Evolutionary conservation across 2,113 vertebrate species (phyloP), one percentile per base, ranked within the genome.

Genomic region (Pluvianellus socialis): DNA sequence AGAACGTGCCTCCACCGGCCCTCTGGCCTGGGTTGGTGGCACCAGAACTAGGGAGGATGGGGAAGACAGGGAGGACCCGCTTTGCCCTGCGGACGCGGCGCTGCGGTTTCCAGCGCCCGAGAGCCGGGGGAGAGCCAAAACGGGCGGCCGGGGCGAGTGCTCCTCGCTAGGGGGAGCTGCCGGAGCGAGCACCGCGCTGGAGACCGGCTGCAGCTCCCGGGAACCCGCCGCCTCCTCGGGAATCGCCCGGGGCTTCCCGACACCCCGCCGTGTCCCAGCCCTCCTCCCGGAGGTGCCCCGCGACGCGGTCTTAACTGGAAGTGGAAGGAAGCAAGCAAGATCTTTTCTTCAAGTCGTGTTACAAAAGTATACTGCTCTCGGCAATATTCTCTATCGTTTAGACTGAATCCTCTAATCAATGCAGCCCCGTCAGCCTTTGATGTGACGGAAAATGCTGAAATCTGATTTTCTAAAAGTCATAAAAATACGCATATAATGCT

Each of bases 401-500:
- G 92, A 79, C 71, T 83, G 68, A 91, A 79, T 80, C 89, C 93
- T 86, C 92, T 95, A 81, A 97, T 94, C 97, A 88, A 80, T 96
- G 88, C 9, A 20, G 76, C 61, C 84, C 68, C 49, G 88, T 66
- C 96, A 82, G 96, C 87, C 79, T 76, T 68, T 40, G 88, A 92
- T 80, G 93, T 23, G 80, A 83, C 45, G 79, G 62, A 96, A 98
- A 97, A 97, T 56, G 97, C 97, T 98, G 97, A 97, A 97, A 96
- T 97, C 92, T 0, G 52, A 45, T 96, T 98, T 98, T 98, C 92
- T 85, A 72, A 94, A 97, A 98, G 91, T 89, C 94, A 94, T 97
- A 98, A 97, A 98, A 97, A 96, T 94, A 96, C 97, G 84, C 91
- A 90, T 95, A 94, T 96, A 93, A 94, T 82, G 94, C 97, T 91